Evolutionary conservation across 2,888 invertebrate genomes (phyloP).

Genomic region (Incurvaria masculella): DNA sequence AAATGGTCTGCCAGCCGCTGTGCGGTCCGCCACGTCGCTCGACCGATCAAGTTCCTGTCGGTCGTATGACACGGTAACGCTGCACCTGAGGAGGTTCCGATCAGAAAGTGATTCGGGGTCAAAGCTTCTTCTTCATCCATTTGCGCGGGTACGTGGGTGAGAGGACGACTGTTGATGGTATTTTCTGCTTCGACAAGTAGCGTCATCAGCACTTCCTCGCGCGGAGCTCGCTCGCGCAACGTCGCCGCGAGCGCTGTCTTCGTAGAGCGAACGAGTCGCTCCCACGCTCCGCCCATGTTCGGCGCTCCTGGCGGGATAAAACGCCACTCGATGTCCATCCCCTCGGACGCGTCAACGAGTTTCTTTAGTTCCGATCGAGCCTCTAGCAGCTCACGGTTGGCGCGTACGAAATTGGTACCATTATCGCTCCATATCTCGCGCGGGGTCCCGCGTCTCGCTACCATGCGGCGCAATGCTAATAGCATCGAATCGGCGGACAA

Average conservation of each 20-base stretch:
- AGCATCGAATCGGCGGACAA: slow-evolving; percentile 13
- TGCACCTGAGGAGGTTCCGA: not conserved
- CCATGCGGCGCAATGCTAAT: slow-evolving; percentile 13
- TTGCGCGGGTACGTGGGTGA: not conserved
- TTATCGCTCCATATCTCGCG: slow-evolving; percentile 12
- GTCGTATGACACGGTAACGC: not conserved
- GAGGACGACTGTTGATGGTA: slow-evolving; percentile 1
- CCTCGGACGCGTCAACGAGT: slow-evolving; percentile 3
- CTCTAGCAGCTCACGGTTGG: not conserved
- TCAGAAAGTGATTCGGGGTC: not conserved
- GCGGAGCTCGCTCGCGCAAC: not conserved
- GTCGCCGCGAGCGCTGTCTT: slow-evolving; percentile 1
- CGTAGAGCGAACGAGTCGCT: slow-evolving; percentile 1
- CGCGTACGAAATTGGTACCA: slow-evolving; percentile 10
- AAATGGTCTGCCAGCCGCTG: slow-evolving; percentile 4
- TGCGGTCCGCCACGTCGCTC: slow-evolving; percentile 2
- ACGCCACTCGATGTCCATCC: slow-evolving; percentile 3
- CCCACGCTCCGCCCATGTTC: slow-evolving; percentile 4
- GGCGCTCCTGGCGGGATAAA: slow-evolving; percentile 3
- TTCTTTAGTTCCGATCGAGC: not conserved
- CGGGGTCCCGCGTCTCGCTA: slow-evolving; percentile 14
- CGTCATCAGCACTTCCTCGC: slow-evolving; percentile 1
- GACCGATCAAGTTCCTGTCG: not conserved
- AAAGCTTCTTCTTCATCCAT: not conserved
- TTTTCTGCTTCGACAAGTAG: slow-evolving; percentile 4